These are phyloP conservation scores for Tachysurus vachellii DNA, from an alignment of 2,113 vertebrate species.

Conservation along the genomic window DNA sequence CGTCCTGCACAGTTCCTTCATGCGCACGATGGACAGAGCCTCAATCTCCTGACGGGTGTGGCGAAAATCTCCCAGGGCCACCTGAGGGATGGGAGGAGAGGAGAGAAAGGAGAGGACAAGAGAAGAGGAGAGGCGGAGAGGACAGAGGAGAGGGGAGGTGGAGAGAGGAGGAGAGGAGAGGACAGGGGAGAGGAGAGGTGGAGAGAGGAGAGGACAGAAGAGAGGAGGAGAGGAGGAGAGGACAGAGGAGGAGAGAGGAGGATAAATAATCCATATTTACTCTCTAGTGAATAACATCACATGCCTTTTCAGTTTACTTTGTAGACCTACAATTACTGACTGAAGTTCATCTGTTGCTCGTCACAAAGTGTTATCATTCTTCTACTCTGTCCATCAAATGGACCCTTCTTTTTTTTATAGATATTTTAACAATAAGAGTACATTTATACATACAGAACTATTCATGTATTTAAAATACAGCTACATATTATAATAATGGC, in stretches of 20 bases:
- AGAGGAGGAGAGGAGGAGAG: no score
- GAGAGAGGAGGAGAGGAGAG: no score
- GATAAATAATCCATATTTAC: not conserved
- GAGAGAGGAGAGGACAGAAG: no score
- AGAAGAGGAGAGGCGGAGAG: no score
- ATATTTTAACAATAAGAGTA: not conserved
- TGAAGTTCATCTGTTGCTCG: not conserved
- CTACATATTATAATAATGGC: not conserved
- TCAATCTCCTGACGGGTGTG: slow-evolving; percentile 87
- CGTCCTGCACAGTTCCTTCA: slow-evolving; percentile 86
- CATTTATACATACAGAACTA: no score
- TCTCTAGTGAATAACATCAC: not conserved
- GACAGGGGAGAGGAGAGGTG: no score
- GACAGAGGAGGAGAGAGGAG: no score
- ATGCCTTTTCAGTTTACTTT: not conserved
- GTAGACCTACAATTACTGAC: not conserved
- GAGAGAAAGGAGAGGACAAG: no score
- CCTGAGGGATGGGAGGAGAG: slow-evolving; percentile 52
- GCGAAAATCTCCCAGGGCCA: slow-evolving; percentile 86
- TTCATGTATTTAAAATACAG: not conserved
- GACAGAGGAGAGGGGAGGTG: no score
- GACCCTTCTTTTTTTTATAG: not conserved
- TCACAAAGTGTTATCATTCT: not conserved
- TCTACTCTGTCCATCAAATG: not conserved
- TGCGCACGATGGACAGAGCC: slow-evolving; percentile 84